Conservation (phyloP, 2,113 vertebrate genomes). For the Tragelaphus strepsiceros region DNA sequence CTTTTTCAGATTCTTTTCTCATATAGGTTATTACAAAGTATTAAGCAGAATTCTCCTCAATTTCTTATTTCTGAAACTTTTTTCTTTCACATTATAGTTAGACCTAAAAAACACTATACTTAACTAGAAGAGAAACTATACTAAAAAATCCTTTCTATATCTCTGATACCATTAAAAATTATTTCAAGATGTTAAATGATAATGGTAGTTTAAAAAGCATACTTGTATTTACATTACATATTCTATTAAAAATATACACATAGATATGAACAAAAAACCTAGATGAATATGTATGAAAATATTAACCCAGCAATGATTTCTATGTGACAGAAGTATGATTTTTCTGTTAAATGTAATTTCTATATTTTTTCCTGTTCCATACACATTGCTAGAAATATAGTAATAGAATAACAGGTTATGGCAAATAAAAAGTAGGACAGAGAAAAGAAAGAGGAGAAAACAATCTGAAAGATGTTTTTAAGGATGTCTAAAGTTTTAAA, state of each 20-base stretch:
- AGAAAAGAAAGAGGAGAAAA: background rate
- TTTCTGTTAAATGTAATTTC: background rate
- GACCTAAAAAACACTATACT: background rate
- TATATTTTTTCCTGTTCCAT: background rate
- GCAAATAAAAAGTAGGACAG: background rate
- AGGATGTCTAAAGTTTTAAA: slow-evolving; percentile 19
- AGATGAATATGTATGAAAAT: background rate
- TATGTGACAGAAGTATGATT: background rate
- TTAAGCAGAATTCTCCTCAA: background rate
- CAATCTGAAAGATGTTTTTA: background rate
- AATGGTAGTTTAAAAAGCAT: background rate
- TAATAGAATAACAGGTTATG: background rate
- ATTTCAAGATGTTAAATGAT: background rate
- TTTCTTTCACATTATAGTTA: background rate
- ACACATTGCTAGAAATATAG: background rate
- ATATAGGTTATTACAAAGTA: background rate
- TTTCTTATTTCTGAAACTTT: background rate
- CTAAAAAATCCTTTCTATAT: background rate
- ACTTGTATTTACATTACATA: background rate
- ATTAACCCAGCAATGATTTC: background rate
- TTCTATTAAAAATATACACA: background rate
- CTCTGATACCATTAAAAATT: background rate
- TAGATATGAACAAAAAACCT: background rate
- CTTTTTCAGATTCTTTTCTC: background rate
- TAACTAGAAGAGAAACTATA: background rate